Percentiles rank a stretch among this genome's conserved stretches.
Conservation (phyloP, 2,113 vertebrate genomes). For the Centrocercus urophasianus region DNA sequence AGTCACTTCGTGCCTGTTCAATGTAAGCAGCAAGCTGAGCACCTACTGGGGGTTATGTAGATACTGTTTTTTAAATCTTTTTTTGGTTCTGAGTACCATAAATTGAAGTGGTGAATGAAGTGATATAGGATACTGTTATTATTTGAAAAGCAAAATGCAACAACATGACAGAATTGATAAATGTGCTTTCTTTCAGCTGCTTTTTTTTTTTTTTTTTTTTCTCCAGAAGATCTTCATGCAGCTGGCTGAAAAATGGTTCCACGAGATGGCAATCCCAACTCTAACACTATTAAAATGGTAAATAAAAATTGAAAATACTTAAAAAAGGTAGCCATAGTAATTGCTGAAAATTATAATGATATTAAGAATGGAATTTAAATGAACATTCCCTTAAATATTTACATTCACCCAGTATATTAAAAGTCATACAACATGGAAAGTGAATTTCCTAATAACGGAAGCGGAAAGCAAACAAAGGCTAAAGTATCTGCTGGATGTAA, state of each 20-base stretch:
- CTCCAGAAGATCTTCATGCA: slow-evolving; percentile 19
- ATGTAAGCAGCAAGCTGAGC: background rate
- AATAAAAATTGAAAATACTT: background rate
- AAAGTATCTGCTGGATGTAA: background rate
- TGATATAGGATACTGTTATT: background rate
- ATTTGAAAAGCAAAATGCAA: background rate
- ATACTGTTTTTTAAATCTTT: background rate
- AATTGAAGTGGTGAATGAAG: background rate
- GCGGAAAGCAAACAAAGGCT: background rate
- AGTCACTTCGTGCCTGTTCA: background rate
- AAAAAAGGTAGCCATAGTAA: background rate
- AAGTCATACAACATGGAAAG: background rate
- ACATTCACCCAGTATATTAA: background rate
- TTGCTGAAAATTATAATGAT: background rate
- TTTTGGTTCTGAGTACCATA: background rate
- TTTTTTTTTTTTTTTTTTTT: background rate
- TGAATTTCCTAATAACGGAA: background rate
- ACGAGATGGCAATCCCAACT: background rate
- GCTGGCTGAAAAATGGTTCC: slow-evolving; percentile 44
- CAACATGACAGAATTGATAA: background rate
- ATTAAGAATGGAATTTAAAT: background rate
- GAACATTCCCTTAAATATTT: background rate
- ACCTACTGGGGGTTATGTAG: accelerated
- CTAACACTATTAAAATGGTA: slow-evolving; percentile 55
- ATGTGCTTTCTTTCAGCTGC: background rate